Conservation (phyloP, 2,797 vertebrate species). For the Malurus splendens region DNA sequence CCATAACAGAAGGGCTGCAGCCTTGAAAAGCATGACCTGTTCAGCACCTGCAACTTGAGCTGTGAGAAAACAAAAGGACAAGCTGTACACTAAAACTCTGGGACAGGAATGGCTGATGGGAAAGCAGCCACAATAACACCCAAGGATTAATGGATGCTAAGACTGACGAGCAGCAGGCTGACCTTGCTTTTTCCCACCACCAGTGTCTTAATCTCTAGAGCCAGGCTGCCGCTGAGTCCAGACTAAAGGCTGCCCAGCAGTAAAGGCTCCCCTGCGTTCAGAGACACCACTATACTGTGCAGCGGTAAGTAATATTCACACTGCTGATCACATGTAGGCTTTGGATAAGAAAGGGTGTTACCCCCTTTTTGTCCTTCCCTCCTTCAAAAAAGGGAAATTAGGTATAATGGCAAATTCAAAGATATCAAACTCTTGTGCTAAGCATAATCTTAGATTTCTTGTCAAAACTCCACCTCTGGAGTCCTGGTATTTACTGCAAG, state of each 20-base stretch:
- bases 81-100: background rate
- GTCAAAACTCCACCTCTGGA: background rate
- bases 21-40: background rate
- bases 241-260: background rate
- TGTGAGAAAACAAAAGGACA: conserved; percentile 18
- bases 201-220: background rate
- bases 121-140: background rate
- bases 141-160: background rate
- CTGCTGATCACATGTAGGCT: background rate
- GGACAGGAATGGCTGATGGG: background rate
- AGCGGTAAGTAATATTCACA: background rate
- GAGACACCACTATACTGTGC: background rate
- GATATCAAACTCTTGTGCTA: background rate
- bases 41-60: conserved; percentile 4
- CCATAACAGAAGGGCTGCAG: background rate
- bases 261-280: background rate
- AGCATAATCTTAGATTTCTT: background rate
- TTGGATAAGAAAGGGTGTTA: background rate
- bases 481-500: conserved; percentile 2
- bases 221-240: background rate
- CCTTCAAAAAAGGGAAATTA: background rate
- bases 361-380: background rate
- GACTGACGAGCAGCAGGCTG: background rate
- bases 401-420: background rate
- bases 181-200: conserved; percentile 19